Percentiles rank a stretch among this genome's conserved stretches.
These are phyloP conservation scores for Dorcus hopei DNA, from an alignment of 2,888 invertebrate genomes.

Conservation along the genomic window DNA sequence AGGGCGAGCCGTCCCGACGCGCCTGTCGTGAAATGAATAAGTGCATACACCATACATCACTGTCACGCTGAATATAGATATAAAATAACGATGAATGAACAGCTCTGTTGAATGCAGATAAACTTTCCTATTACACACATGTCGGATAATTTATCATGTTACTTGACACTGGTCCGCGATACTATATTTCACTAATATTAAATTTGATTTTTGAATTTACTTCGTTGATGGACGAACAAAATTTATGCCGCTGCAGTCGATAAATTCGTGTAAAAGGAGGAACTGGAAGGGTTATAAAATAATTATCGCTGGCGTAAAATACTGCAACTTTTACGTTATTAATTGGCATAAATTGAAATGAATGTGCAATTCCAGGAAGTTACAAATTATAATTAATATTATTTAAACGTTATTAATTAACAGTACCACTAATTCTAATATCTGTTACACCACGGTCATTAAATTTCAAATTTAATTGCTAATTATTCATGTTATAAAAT, in stretches of 20 bases:
- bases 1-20: constrained; percentile 41
- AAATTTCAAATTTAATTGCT: no score
- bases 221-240: neutral
- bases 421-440: neutral
- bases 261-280: no score
- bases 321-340: constrained; percentile 8
- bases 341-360: constrained; percentile 12
- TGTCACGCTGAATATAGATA: constrained; percentile 50
- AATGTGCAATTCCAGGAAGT: constrained; percentile 13
- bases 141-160: constrained; percentile 49
- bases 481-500: no score
- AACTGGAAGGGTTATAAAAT: constrained; percentile 3
- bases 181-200: constrained; percentile 17
- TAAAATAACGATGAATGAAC: constrained; percentile 52
- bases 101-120: constrained; percentile 51
- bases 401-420: constrained; percentile 13
- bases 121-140: constrained; percentile 51
- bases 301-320: constrained; percentile 11
- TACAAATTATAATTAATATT: constrained; percentile 14
- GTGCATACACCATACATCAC: constrained; percentile 52
- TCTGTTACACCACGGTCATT: no score
- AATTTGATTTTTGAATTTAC: constrained; percentile 8
- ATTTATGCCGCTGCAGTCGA: no score
- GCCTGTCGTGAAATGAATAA: constrained; percentile 45
- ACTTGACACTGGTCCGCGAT: constrained; percentile 22